Base-by-base conservation (phyloP, 2,888 invertebrate species). In the Mactromeris polynyma region DNA sequence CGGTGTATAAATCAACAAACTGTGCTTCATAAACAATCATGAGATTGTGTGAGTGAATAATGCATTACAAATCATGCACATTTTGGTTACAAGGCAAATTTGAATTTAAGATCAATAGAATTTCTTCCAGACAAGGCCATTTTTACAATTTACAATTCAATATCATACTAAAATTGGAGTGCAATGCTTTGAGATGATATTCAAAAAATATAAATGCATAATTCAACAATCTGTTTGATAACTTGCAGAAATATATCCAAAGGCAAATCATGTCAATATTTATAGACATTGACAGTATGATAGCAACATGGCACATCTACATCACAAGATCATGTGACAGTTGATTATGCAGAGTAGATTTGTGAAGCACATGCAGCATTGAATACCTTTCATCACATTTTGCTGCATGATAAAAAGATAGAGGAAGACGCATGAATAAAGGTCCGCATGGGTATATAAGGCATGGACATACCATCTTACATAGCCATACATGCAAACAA, bases 301-400 rank as follows among this genome's bases (percentile, higher is more conserved):
- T 64, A 64, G 26, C 26, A 64, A 64, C n/a, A n/a, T 26, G 3
- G 58, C 58, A 64, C 58, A n/a, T 64, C 58, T 3, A 64, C 58
- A 64, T 64, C 58, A 64, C 26, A 26, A 26, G 58, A 64, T 9
- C 58, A 64, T 64, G 58, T 64, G 58, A 58, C 58, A n/a, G 58
- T 26, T 21, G n/a, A 9, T 9, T 26, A 64, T 64, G 58, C 26
- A 26, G 14, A 40, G 36, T 31, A 73, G 33, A 46, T 6, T 31
- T 81, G 31, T 40, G 33, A 83, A 83, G 83, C 73, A 83, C 69
- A 80, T 81, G 86, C 86, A 81, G 80, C 69, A 38, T 4, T 54
- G 78, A 36, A 73, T 84, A 86, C 81, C 80, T 81, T 42, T 58
- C 19, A 69, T 86, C 86, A 86, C 81, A 81, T 86, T 73, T 81